Conservation (phyloP, 1,140 invertebrate species). For the Brachionus koreanus region DNA sequence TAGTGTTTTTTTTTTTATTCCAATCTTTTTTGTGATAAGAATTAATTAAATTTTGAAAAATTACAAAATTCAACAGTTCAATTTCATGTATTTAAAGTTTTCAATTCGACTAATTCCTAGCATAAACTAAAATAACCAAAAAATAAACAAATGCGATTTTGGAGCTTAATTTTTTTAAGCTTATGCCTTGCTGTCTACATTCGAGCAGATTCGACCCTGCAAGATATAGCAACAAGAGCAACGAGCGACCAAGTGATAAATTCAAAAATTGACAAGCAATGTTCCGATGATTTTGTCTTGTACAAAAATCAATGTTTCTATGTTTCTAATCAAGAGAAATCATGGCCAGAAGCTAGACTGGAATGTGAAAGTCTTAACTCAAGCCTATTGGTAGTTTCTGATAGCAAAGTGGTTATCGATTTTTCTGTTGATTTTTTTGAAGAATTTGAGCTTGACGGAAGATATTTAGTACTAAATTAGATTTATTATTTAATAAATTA, state of each 20-base stretch:
- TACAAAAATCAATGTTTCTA: background rate
- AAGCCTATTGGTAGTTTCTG: background rate
- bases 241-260: background rate
- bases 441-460: background rate
- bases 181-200: background rate
- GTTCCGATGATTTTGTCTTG: background rate
- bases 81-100: background rate
- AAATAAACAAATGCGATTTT: conserved; percentile 3
- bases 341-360: background rate
- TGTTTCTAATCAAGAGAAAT: background rate
- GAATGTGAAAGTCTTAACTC: background rate
- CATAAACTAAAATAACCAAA: background rate
- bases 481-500: background rate
- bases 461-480: background rate
- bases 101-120: background rate
- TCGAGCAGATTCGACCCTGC: background rate
- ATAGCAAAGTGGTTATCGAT: background rate
- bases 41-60: background rate
- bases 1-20: background rate
- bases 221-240: background rate
- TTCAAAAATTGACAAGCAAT: background rate
- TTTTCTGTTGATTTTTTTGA: background rate
- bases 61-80: conserved; percentile 6
- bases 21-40: background rate
- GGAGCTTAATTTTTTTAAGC: conserved; percentile 1